Evolutionary conservation across 2,888 invertebrate genomes (phyloP).

Genomic region (Leptopilina drosophilae): DNA sequence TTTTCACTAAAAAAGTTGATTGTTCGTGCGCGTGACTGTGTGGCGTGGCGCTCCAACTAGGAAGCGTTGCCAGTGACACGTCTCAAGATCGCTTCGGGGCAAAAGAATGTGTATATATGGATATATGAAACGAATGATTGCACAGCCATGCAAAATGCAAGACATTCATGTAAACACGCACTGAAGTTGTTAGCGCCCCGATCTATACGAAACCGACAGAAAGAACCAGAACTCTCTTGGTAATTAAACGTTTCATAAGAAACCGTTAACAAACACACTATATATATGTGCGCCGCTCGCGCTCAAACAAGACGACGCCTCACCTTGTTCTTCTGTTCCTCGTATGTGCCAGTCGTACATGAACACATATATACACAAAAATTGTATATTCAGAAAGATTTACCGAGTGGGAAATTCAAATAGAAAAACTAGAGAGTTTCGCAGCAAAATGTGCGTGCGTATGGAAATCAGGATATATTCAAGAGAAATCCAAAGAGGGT

Average conservation of each 20-base stretch:
- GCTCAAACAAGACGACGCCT: conserved; percentile 24
- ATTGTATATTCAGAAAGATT: conserved; percentile 1
- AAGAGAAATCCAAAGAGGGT: not conserved
- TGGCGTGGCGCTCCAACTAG: conserved; percentile 51
- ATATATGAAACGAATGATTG: conserved; percentile 34
- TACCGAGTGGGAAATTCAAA: conserved; percentile 17
- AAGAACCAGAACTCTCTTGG: conserved; percentile 48
- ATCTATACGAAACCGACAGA: conserved; percentile 57
- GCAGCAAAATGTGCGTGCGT: not conserved
- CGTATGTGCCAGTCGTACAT: not conserved
- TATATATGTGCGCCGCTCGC: not conserved
- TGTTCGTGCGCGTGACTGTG: not conserved
- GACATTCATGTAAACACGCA: conserved; percentile 60
- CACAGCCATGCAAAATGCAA: conserved; percentile 52
- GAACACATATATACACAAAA: too few relatives aligned
- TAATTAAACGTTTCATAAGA: conserved; percentile 56
- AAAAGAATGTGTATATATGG: not conserved
- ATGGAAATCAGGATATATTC: conserved; percentile 17
- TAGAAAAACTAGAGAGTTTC: conserved; percentile 23
- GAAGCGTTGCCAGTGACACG: conserved; percentile 42
- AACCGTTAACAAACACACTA: conserved; percentile 50
- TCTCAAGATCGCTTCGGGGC: conserved; percentile 14
- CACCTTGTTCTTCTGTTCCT: not conserved
- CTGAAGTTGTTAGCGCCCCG: conserved; percentile 54
- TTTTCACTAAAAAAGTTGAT: not conserved